phyloP scores from a whole-genome alignment of 2,113 vertebrate genomes.

The Mus pahari region DNA sequence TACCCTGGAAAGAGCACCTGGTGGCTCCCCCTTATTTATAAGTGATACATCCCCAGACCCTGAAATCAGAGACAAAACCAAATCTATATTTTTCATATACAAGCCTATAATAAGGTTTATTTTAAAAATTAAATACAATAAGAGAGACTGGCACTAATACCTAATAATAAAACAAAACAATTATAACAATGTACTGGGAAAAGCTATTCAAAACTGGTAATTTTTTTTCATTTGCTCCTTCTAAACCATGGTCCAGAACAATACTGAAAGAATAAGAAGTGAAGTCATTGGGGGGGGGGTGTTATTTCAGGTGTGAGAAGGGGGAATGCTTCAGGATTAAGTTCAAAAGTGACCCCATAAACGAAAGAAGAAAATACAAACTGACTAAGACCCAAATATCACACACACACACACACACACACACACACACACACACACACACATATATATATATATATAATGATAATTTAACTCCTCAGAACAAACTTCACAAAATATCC shows the following conservation, averaged over 20 bases:
- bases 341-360: background rate
- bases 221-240: background rate
- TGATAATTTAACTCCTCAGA: background rate
- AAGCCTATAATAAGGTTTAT: background rate
- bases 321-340: background rate
- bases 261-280: background rate
- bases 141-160: background rate
- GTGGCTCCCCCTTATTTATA: background rate
- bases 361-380: background rate
- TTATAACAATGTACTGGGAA: background rate
- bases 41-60: background rate
- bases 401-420: too few species aligned
- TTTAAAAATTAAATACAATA: background rate
- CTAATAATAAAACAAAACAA: background rate
- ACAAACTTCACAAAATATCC: background rate
- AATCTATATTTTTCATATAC: background rate
- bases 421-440: too few species aligned
- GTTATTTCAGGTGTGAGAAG: background rate
- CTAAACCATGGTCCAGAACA: background rate
- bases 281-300: background rate
- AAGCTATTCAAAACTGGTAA: background rate
- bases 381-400: background rate
- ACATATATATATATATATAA: too few species aligned
- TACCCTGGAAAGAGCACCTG: background rate
- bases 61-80: background rate